Evolutionary conservation across 2,888 invertebrate species (phyloP).

Genomic region (Acleris laterana): DNA sequence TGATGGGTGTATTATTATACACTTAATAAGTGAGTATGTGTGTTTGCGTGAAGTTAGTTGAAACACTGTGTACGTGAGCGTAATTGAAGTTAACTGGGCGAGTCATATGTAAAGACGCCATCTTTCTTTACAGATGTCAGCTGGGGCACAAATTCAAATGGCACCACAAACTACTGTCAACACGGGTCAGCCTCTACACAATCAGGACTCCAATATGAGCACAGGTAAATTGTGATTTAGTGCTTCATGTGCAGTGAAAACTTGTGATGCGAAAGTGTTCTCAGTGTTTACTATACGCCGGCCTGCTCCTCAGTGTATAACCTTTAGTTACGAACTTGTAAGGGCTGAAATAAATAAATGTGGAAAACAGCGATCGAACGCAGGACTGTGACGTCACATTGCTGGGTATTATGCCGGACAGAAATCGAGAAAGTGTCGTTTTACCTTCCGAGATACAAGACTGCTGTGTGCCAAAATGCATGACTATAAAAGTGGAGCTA

Average conservation of each 20-base stretch:
- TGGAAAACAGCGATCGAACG: constrained; percentile 68
- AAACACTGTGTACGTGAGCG: constrained; percentile 53
- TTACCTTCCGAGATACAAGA: constrained; percentile 69
- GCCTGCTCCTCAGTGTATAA: constrained; percentile 55
- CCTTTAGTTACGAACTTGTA: constrained; percentile 60
- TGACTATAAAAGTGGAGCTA: constrained; percentile 78
- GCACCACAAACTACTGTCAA: constrained; percentile 96
- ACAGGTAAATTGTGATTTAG: constrained; percentile 88
- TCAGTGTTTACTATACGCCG: constrained; percentile 68
- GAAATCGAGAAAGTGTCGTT: constrained; percentile 77
- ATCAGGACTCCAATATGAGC: constrained; percentile 99
- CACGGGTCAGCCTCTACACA: constrained; percentile 93
- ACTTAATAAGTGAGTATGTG: constrained; percentile 63
- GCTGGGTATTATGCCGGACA: constrained; percentile 79
- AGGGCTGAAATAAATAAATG: constrained; percentile 56
- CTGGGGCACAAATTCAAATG: constrained; percentile 98
- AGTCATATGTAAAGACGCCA: constrained; percentile 85
- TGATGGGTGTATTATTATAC: constrained; percentile 54
- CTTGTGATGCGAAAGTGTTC: constrained; percentile 71
- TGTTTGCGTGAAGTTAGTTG: constrained; percentile 44
- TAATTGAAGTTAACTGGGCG: constrained; percentile 66
- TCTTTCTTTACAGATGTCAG: constrained; percentile 94
- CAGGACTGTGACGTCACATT: constrained; percentile 78
- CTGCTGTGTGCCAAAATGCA: constrained; percentile 76
- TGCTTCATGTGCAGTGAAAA: constrained; percentile 70